phyloP scores from a whole-genome alignment of 2,888 invertebrate species.

The Tryphoninae sp. region DNA sequence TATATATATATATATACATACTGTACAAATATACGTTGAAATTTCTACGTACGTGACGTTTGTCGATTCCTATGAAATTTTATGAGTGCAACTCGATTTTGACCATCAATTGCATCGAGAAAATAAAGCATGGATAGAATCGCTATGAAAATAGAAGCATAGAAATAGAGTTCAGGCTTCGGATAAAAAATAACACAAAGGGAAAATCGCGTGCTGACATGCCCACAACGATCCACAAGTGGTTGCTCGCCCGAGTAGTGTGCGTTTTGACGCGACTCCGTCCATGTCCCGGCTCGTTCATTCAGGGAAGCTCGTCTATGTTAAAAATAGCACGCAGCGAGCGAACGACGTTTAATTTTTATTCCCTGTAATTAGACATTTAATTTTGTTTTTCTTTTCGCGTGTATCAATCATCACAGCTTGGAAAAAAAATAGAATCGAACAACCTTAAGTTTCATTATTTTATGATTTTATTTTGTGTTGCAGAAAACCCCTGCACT shows the following conservation, averaged over 20 bases:
- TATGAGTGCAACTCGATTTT: neutral
- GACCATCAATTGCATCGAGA: neutral
- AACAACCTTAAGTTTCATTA: constrained; percentile 17
- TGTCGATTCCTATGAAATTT: neutral
- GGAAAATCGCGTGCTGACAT: constrained; percentile 57
- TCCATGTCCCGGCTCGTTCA: constrained; percentile 30
- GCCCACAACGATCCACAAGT: constrained; percentile 75
- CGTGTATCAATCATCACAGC: neutral
- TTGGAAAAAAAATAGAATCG: neutral
- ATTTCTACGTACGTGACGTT: constrained; percentile 3
- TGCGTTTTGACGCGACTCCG: constrained; percentile 50
- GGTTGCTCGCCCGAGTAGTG: constrained; percentile 68
- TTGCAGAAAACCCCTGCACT: constrained; percentile 56
- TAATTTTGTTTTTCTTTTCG: neutral
- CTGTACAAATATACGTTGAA: neutral
- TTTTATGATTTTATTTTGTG: constrained; percentile 48
- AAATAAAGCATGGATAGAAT: neutral
- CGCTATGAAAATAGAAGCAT: neutral
- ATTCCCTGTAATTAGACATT: neutral
- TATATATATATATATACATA: neutral
- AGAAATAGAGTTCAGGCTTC: neutral
- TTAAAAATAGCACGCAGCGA: constrained; percentile 15
- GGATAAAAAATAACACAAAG: neutral
- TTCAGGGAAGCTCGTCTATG: neutral
- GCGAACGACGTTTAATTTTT: neutral